Conservation (phyloP, 2,797 vertebrate genomes). For the Urosaurus nigricauda region DNA sequence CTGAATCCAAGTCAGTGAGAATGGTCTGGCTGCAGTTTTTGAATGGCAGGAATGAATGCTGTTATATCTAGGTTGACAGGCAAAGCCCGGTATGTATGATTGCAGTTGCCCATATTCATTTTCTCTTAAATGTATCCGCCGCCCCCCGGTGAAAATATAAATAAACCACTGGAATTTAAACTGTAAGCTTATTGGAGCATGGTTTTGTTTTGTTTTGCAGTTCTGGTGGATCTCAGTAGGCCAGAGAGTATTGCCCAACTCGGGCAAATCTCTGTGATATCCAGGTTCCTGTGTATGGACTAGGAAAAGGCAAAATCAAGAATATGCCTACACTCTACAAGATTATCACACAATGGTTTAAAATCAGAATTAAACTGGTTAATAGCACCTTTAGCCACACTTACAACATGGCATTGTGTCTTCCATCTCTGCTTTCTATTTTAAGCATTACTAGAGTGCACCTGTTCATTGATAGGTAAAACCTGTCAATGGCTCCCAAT, state of each 20-base stretch:
- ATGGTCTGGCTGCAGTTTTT: background rate
- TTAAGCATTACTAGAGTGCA: no score
- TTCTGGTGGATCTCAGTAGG: background rate
- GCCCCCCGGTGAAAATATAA: background rate
- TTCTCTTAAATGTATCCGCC: background rate
- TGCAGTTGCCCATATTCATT: background rate
- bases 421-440: no score
- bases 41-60: conserved; percentile 16
- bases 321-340: background rate
- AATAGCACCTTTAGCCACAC: no score
- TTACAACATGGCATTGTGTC: no score
- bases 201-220: background rate
- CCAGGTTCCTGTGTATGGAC: no score
- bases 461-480: no score
- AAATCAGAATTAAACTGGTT: no score
- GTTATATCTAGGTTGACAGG: background rate
- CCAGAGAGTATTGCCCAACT: background rate
- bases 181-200: background rate
- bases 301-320: no score
- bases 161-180: background rate
- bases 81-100: background rate
- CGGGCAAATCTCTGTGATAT: background rate
- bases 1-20: conserved; percentile 28
- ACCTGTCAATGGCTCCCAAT: no score
- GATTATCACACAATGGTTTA: no score